Conservation (phyloP, 2,113 vertebrate species). For the Zootoca vivipara region DNA sequence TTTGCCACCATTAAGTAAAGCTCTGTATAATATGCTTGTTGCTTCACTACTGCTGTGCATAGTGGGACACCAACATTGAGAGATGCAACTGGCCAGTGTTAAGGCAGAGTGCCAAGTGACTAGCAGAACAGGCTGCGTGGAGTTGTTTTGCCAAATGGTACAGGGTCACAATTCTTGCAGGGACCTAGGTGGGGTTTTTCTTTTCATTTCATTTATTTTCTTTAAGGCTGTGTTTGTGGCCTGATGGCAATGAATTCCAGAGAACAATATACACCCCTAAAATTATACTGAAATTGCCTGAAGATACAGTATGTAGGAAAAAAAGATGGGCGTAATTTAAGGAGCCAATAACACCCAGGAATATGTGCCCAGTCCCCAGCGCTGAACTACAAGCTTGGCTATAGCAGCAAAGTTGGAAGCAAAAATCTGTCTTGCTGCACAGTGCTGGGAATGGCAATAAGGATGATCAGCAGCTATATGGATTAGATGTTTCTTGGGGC, state of each 20-base stretch:
- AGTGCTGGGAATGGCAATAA: background rate
- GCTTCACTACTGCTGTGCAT: background rate
- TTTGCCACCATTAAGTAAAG: constrained; percentile 29
- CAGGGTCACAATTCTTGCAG: background rate
- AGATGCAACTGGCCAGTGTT: constrained; percentile 11
- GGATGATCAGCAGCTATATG: background rate
- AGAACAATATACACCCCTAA: constrained; percentile 28
- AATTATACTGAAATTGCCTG: constrained; percentile 23
- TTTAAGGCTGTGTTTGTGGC: background rate
- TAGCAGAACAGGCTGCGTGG: background rate
- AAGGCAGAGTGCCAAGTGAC: background rate
- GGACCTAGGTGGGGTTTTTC: too few relatives aligned
- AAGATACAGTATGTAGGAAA: background rate
- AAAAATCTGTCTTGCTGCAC: background rate
- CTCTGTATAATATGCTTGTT: background rate
- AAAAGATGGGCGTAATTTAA: background rate
- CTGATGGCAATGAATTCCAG: background rate
- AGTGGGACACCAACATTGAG: background rate
- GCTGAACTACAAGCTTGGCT: background rate
- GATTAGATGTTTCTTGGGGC: background rate
- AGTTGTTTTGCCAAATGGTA: background rate
- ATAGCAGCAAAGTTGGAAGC: background rate
- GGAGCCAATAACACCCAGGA: background rate
- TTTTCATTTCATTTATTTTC: background rate
- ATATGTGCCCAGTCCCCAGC: background rate